These are phyloP conservation scores for Gonatopus flavifemur DNA, from an alignment of 1,140 invertebrate genomes.

Conservation along the genomic window DNA sequence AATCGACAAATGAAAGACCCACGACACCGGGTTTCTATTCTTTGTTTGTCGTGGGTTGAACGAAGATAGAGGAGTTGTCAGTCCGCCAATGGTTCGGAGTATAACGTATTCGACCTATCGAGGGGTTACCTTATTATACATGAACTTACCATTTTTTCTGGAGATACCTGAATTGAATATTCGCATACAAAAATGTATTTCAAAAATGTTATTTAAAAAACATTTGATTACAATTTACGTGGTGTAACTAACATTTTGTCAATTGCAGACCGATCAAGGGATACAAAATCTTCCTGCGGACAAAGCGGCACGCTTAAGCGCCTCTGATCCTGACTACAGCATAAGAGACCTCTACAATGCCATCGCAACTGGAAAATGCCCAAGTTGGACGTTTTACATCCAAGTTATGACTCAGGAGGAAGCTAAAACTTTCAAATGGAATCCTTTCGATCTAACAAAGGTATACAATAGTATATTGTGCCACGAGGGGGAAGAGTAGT, in stretches of 20 bases:
- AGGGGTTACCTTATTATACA: no score
- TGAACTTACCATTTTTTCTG: no score
- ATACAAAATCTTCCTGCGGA: constrained; percentile 81
- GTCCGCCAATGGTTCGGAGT: no score
- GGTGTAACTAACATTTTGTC: no score
- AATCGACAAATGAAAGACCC: no score
- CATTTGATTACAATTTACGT: no score
- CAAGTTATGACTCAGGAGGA: constrained; percentile 78
- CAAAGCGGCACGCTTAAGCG: constrained; percentile 72
- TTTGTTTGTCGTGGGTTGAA: no score
- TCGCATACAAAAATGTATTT: not conserved
- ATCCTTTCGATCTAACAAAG: constrained; percentile 93
- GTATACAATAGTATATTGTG: no score
- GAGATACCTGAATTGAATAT: not conserved
- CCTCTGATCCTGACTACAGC: constrained; percentile 84
- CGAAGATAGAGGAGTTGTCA: no score
- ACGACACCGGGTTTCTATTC: no score
- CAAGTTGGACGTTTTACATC: constrained; percentile 78
- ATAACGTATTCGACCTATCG: no score
- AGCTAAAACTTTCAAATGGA: constrained; percentile 73
- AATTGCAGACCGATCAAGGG: constrained; percentile 84
- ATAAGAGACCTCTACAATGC: constrained; percentile 90
- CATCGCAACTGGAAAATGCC: constrained; percentile 78
- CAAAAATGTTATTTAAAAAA: not conserved
- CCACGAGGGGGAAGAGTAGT: no score